Percentiles rank a stretch among this genome's conserved stretches.
These are phyloP conservation scores for Tragelaphus strepsiceros DNA, from an alignment of 2,113 vertebrate species.

Conservation along the genomic window DNA sequence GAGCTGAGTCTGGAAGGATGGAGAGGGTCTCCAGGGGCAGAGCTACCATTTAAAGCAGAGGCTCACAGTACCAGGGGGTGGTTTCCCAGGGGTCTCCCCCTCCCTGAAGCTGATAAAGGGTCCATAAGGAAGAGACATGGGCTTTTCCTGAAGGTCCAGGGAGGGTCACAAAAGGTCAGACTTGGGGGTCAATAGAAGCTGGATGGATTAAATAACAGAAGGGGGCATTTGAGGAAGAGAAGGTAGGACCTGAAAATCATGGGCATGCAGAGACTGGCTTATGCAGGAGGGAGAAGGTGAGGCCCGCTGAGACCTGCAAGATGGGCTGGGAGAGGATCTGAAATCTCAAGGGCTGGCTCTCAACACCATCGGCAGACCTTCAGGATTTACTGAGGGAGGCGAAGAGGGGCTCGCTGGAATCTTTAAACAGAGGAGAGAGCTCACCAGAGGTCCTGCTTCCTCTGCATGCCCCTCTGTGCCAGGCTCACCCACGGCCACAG, in stretches of 20 bases:
- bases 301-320: fast-evolving
- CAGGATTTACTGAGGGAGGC: no score
- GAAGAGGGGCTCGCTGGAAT: fast-evolving
- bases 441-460: background rate
- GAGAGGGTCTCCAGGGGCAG: background rate
- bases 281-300: fast-evolving
- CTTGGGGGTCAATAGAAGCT: fast-evolving
- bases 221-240: background rate
- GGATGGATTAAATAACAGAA: background rate
- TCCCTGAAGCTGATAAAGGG: background rate
- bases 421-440: background rate
- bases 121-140: fast-evolving
- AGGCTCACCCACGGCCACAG: fast-evolving
- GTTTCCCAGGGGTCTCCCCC: fast-evolving
- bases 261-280: fast-evolving
- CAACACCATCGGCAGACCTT: fast-evolving
- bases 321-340: fast-evolving
- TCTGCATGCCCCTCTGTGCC: fast-evolving
- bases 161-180: background rate
- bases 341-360: background rate
- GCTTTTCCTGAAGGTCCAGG: no score
- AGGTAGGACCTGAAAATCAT: fast-evolving
- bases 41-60: background rate
- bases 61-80: no score
- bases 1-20: background rate